These are phyloP conservation scores for Nudaria mundana DNA, from an alignment of 2,888 invertebrate genomes.

Conservation along the genomic window DNA sequence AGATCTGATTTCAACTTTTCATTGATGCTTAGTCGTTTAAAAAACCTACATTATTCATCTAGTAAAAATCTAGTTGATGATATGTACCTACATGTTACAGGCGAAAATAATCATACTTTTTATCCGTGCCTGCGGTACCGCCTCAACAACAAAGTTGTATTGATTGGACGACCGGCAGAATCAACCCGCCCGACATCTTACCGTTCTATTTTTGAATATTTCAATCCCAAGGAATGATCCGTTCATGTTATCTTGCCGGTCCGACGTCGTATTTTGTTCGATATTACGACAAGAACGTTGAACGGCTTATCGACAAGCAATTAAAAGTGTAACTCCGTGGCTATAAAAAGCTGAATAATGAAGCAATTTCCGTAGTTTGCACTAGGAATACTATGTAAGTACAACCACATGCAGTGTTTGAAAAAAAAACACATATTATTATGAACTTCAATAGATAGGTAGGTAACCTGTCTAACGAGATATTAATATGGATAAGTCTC, in stretches of 20 bases:
- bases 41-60: too few species aligned
- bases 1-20: too few species aligned
- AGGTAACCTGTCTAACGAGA: too few species aligned
- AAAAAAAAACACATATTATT: slow-evolving; percentile 12
- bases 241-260: slow-evolving; percentile 41
- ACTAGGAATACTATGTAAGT: slow-evolving; percentile 6
- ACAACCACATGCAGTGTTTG: too few species aligned
- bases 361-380: slow-evolving; percentile 31
- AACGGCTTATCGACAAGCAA: slow-evolving; percentile 27
- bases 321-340: slow-evolving; percentile 25
- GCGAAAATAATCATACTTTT: too few species aligned
- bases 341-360: slow-evolving; percentile 26
- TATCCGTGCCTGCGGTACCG: slow-evolving; percentile 36
- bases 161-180: slow-evolving; percentile 52
- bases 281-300: slow-evolving; percentile 28
- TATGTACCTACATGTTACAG: too few species aligned
- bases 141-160: slow-evolving; percentile 59
- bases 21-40: too few species aligned
- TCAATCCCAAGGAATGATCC: slow-evolving; percentile 47
- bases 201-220: slow-evolving; percentile 56
- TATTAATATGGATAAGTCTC: too few species aligned
- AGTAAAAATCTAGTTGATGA: too few species aligned
- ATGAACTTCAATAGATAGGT: too few species aligned
- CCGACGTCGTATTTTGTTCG: slow-evolving; percentile 37
- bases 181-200: slow-evolving; percentile 32